Conservation (phyloP, 2,888 invertebrate species). For the Neoitamus cyanurus region DNA sequence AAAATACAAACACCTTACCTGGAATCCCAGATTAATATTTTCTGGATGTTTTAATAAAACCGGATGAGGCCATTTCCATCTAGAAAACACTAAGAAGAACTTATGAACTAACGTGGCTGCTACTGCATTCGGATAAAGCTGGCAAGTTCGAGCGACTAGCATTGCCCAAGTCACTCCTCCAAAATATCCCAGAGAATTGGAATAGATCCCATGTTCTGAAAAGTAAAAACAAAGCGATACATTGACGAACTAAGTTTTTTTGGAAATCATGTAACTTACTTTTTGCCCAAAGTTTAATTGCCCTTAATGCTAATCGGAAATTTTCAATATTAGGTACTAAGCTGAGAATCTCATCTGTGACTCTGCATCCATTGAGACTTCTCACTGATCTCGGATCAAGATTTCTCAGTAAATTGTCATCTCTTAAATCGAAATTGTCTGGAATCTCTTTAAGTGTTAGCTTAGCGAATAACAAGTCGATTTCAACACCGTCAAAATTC, state of each 20-base stretch:
- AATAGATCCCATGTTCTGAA: constrained; percentile 94
- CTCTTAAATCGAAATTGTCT: constrained; percentile 87
- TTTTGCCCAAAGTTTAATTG: constrained; percentile 99
- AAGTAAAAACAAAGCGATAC: constrained; percentile 54
- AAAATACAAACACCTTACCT: constrained; percentile 66
- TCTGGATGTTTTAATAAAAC: constrained; percentile 94
- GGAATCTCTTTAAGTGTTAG: constrained; percentile 96
- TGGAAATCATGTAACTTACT: constrained; percentile 71
- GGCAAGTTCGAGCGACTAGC: constrained; percentile 97
- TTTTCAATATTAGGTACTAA: constrained; percentile 95
- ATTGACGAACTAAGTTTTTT: background rate
- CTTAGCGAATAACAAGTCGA: constrained; percentile 97
- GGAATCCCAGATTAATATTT: constrained; percentile 87
- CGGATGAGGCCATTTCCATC: constrained; percentile 99
- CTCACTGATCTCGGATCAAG: constrained; percentile 96
- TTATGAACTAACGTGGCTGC: constrained; percentile 96
- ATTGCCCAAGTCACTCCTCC: constrained; percentile 99
- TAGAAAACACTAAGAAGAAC: constrained; percentile 97
- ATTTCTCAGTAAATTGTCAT: constrained; percentile 92
- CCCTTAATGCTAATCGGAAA: constrained; percentile 91
- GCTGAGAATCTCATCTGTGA: constrained; percentile 97
- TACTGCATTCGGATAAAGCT: constrained; percentile 96
- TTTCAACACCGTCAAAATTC: constrained; percentile 98
- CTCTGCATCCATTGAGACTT: constrained; percentile 96
- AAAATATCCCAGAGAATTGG: constrained; percentile 96